phyloP scores from a whole-genome alignment of 1,140 invertebrate species.

The Drosophila baimaii region DNA sequence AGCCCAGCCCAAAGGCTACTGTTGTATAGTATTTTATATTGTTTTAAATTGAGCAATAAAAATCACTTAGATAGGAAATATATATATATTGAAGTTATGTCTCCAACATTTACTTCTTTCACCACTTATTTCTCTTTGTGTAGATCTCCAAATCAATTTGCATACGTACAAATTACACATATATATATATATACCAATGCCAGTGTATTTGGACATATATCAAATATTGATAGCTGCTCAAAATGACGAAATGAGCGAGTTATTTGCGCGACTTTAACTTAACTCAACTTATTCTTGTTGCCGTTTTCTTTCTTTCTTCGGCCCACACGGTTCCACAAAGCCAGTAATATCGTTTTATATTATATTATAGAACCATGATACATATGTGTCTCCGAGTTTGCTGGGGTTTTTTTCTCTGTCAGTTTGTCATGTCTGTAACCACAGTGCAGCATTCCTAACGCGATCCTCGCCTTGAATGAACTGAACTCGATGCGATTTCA shows the following conservation, averaged over 20 bases:
- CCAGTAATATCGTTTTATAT: conserved; percentile 23
- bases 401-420: conserved; percentile 11
- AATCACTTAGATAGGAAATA: too few relatives aligned
- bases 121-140: not conserved
- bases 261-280: conserved; percentile 75
- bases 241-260: conserved; percentile 79
- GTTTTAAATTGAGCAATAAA: too few relatives aligned
- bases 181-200: conserved; percentile 39
- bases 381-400: conserved; percentile 18
- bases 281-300: conserved; percentile 46
- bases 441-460: conserved; percentile 39
- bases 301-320: conserved; percentile 45
- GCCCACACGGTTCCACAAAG: conserved; percentile 38
- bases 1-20: too few relatives aligned
- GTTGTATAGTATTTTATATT: too few relatives aligned
- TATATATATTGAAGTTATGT: too few relatives aligned
- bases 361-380: conserved; percentile 48
- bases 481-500: conserved; percentile 18
- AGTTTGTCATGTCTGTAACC: conserved; percentile 26
- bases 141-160: conserved; percentile 38
- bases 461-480: conserved; percentile 31
- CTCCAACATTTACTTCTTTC: not conserved
- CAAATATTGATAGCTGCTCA: conserved; percentile 70
- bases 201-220: conserved; percentile 47
- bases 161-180: conserved; percentile 40